Conservation (phyloP, 1,140 invertebrate species). For the Lepidurus packardi region DNA sequence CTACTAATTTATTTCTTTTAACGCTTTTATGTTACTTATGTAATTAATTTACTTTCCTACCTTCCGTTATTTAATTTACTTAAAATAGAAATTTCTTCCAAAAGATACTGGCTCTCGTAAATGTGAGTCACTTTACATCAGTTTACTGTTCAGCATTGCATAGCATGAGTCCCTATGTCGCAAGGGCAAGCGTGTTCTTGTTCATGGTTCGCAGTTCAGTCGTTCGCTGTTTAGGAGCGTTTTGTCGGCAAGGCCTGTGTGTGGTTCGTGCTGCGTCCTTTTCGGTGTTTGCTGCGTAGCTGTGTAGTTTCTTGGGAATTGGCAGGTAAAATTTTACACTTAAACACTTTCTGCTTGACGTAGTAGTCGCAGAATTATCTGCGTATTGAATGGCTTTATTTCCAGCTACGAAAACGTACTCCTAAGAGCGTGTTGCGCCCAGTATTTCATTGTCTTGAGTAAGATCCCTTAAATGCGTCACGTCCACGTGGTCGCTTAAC, state of each 20-base stretch:
- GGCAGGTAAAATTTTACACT: neutral
- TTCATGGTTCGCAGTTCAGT: neutral
- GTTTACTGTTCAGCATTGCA: neutral
- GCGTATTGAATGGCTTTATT: neutral
- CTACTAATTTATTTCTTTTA: too few relatives aligned
- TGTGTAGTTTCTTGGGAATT: constrained; percentile 15
- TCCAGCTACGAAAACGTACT: neutral
- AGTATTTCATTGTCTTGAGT: neutral
- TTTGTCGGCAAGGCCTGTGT: neutral
- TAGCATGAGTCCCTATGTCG: neutral
- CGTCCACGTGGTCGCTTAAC: neutral
- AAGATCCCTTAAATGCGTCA: neutral
- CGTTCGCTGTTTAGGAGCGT: neutral
- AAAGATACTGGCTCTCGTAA: neutral
- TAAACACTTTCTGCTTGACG: too few relatives aligned
- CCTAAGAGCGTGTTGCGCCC: neutral
- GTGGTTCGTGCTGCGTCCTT: neutral
- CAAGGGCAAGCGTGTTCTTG: neutral
- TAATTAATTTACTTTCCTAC: too few relatives aligned
- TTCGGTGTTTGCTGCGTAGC: constrained; percentile 13
- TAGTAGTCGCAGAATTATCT: too few relatives aligned
- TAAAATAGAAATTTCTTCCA: neutral
- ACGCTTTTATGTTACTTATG: too few relatives aligned
- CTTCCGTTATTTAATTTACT: too few relatives aligned
- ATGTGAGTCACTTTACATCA: neutral